Base-by-base conservation (phyloP, 1,140 invertebrate genomes). In the Bombus haemorrhoidalis region DNA sequence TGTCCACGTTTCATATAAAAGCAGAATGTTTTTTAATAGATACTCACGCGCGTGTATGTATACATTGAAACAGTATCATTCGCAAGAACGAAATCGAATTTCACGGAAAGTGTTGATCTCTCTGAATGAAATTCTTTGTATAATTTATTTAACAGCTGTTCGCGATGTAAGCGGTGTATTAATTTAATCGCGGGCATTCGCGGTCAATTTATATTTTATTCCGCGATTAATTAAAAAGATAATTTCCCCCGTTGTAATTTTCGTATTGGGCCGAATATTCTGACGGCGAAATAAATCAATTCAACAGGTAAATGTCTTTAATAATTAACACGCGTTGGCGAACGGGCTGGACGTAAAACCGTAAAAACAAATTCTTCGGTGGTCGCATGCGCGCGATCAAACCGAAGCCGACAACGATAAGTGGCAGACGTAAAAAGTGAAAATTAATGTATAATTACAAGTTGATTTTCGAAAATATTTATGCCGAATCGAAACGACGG, bases 271-370 rank as follows among this genome's bases (percentile, higher is more conserved):
- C 41, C n/a, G 41, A 34, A 80, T 72, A 85, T 85, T 39, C 68
- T 77, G 68, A 80, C 53, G 73, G 32, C 41, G 83, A 80, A 80
- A 85, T 80, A 78, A 72, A 80, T 80, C 83, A 72, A 80, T 85
- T 85, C 83, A 85, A 85, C 83, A 85, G 83, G 83, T 85, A 85
- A 81, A 79, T 85, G 83, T 85, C 83, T 85, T 85, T 57, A 80
- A 80, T 85, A 85, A 85, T 80, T 85, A 85, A 85, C 68, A 80
- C 41, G 76, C 32, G 15, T 39, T 68, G 66, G 71, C 41, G 41
- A 43, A 18, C 13, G 28, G 4, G 25, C 3, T 0, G 25, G 12
- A n/a, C 8, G 28, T 66, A 39, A 59, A 12, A 39, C 1, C 37
- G 66, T 53, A 72, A 84, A 84, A 84, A 79, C 53, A 79, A 62